Percentiles rank a stretch among this genome's conserved stretches.
Evolutionary conservation across 2,113 vertebrate species (phyloP).

Genomic region (Pheucticus melanocephalus): DNA sequence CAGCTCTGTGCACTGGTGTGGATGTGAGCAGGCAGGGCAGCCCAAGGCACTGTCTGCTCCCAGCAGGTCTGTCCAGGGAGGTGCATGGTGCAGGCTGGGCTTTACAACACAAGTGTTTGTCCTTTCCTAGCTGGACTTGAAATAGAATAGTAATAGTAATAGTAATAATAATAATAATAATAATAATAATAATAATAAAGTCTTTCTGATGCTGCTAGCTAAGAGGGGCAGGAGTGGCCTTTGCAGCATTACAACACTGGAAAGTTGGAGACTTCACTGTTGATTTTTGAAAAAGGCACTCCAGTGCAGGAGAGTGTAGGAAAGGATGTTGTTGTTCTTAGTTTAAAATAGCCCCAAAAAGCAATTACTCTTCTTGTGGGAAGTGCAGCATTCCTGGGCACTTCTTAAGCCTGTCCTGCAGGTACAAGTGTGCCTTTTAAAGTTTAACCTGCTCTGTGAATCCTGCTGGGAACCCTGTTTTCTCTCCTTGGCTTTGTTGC

Average conservation of each 20-base stretch:
- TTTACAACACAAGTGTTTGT: background rate
- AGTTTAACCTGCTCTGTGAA: slow-evolving; percentile 16
- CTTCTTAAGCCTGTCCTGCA: slow-evolving; percentile 42
- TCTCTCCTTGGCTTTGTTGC: slow-evolving; percentile 25
- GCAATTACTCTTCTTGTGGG: slow-evolving; percentile 31
- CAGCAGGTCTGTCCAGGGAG: background rate
- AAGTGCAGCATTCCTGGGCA: slow-evolving; percentile 3
- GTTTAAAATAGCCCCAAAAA: slow-evolving; percentile 48
- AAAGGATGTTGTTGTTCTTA: background rate
- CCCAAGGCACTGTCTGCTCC: background rate
- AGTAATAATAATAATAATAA: too few species aligned
- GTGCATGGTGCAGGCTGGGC: rapidly evolving
- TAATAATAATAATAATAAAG: background rate
- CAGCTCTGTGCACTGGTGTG: background rate
- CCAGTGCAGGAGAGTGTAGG: background rate
- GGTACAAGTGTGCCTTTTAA: slow-evolving; percentile 30
- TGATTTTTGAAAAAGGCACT: slow-evolving; percentile 4
- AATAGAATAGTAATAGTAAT: background rate
- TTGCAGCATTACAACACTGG: background rate
- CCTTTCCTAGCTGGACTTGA: background rate
- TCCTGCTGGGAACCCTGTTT: slow-evolving; percentile 24
- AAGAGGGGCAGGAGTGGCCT: background rate
- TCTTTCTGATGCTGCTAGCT: background rate
- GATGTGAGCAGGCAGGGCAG: background rate
- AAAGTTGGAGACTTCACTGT: background rate